Conservation (phyloP, 2,888 invertebrate species). For the Apodemia zela region DNA sequence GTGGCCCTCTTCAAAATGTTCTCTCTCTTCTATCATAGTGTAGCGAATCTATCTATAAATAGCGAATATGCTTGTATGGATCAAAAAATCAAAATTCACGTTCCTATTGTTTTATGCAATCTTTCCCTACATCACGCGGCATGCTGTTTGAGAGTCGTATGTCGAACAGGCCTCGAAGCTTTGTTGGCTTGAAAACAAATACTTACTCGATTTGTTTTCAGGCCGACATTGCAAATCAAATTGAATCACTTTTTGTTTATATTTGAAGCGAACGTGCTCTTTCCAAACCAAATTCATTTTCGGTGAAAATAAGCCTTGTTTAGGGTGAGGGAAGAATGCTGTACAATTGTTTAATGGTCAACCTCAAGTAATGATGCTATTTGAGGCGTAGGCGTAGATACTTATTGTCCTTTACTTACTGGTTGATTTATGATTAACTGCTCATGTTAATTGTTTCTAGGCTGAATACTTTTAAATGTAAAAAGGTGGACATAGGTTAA, state of each 20-base stretch:
- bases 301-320: background rate
- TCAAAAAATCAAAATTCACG: background rate
- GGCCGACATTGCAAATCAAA: background rate
- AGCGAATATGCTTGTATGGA: too few species aligned
- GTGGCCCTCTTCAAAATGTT: too few species aligned
- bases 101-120: background rate
- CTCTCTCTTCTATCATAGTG: too few species aligned
- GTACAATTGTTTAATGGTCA: background rate
- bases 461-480: too few species aligned
- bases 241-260: background rate
- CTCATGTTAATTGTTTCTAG: too few species aligned
- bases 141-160: background rate
- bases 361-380: background rate
- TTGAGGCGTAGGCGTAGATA: background rate
- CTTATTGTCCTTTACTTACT: background rate
- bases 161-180: background rate
- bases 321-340: background rate
- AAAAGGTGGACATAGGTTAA: too few species aligned
- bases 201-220: background rate
- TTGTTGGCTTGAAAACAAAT: background rate
- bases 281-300: background rate
- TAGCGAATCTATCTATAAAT: too few species aligned
- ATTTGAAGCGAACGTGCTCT: background rate
- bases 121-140: background rate
- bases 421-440: too few species aligned